Evolutionary conservation across 2,888 invertebrate genomes (phyloP).

Genomic region (Oscheius sp.): DNA sequence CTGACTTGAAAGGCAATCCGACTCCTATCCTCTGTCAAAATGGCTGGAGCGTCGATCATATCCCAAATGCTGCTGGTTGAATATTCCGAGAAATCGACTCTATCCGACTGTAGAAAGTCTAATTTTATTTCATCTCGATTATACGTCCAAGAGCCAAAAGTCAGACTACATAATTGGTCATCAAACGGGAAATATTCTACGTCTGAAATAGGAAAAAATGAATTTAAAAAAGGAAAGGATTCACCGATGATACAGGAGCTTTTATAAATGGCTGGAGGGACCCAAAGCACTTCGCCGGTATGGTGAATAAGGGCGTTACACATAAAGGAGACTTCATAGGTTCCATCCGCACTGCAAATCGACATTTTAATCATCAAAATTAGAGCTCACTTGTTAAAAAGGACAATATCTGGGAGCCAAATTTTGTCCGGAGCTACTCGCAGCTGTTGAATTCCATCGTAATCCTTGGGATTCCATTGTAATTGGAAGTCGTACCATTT

Average conservation of each 20-base stretch:
- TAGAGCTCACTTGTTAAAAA: constrained; percentile 71
- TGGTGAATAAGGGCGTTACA: constrained; percentile 96
- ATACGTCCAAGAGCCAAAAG: constrained; percentile 94
- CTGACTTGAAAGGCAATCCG: constrained; percentile 67
- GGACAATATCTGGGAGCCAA: constrained; percentile 71
- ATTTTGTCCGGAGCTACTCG: constrained; percentile 72
- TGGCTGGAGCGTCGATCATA: constrained; percentile 84
- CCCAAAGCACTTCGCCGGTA: constrained; percentile 88
- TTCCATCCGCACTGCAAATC: constrained; percentile 91
- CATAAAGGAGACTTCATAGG: constrained; percentile 98
- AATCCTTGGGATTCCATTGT: constrained; percentile 69
- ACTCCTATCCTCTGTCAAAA: constrained; percentile 82
- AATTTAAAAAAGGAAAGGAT: not conserved
- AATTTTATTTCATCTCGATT: constrained; percentile 75
- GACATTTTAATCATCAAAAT: not conserved
- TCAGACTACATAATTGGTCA: constrained; percentile 94
- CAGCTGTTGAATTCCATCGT: constrained; percentile 69
- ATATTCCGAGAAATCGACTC: constrained; percentile 55
- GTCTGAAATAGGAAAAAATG: constrained; percentile 42
- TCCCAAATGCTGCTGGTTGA: constrained; percentile 91
- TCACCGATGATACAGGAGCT: constrained; percentile 98
- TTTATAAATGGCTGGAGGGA: constrained; percentile 98
- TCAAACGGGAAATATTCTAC: constrained; percentile 70
- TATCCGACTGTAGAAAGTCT: constrained; percentile 87
- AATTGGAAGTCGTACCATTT: constrained; percentile 69